Base-by-base conservation (phyloP, 2,888 invertebrate species). In the Drosophila percnosoma region DNA sequence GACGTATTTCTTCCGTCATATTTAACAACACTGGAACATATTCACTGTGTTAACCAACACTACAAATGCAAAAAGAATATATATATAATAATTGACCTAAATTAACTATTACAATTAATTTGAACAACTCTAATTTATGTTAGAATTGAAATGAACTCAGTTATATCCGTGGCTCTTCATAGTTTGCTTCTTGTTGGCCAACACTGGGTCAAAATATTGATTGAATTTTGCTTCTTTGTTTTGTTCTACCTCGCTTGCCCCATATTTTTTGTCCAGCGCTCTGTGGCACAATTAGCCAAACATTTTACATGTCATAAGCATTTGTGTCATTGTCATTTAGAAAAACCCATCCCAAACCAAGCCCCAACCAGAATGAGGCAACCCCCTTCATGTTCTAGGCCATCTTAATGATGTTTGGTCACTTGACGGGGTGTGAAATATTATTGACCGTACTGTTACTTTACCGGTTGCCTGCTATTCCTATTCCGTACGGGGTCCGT, bases 281-380 rank as follows among this genome's bases (percentile, higher is more conserved):
- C 55, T 54, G 24, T 68, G 68, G 69, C 84, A 76, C 75, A 83
- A 83, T 87, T 87, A 74, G 78, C 78, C 78, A 58, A 87, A 73
- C 81, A 59, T 78, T 78, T 76, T 68, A 55, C 73, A 78, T 83
- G 87, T 80, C 87, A 83, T 55, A 73, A 69, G 64, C 87, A 86
- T 83, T 86, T 83, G 77, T 77, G 83, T 72, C 77, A 73, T 73
- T 82, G 73, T 72, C 71, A 61, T 60, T 57, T 21, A 40, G 11
- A 51, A 31, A 57, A 45, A 24, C 8, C 24, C 21, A 36, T 8
- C 42, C n/a, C 29, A 53, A 63, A 27, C 42, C 52, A 49, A 66
- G 45, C 33, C 34, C 68, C 45, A 34, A 61, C 53, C 55, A n/a
- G 18, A 27, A 13, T 13, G 21, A 45, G 21, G 2, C 53, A 11